A percentile compares a stretch with the other conserved stretches of the same genome.
Evolutionary conservation across 2,888 invertebrate genomes (phyloP).

Genomic region (Nesidiocoris tenuis): DNA sequence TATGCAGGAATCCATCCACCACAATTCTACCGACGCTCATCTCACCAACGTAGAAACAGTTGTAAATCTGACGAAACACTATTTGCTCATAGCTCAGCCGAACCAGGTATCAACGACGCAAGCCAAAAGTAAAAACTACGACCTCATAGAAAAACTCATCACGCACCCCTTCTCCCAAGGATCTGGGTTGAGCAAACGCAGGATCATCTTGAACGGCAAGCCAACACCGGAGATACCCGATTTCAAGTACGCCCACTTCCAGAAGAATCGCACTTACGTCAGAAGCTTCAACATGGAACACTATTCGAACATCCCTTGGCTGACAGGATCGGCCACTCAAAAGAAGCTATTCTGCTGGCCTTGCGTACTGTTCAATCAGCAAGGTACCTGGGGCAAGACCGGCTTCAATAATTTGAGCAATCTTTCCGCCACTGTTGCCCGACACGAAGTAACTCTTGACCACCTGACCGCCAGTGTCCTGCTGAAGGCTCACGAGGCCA

Average conservation of each 20-base stretch:
- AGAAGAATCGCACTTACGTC: background rate
- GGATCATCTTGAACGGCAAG: background rate
- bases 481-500: background rate
- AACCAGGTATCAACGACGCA: background rate
- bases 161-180: background rate
- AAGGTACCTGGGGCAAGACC: background rate
- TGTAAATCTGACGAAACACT: background rate
- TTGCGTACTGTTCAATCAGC: background rate
- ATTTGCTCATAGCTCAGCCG: background rate
- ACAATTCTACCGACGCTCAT: background rate
- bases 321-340: background rate
- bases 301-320: background rate
- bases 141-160: background rate
- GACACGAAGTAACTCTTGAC: background rate
- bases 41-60: background rate
- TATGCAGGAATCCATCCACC: background rate
- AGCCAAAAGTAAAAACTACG: too few species aligned
- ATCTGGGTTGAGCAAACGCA: background rate
- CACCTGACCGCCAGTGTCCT: background rate
- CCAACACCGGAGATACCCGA: background rate
- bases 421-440: background rate
- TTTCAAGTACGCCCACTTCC: background rate
- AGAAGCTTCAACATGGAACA: background rate
- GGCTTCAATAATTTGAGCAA: background rate
- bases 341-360: slow-evolving; percentile 8